These are phyloP conservation scores for Barnardius zonarius DNA, from an alignment of 2,113 vertebrate species.

Conservation along the genomic window DNA sequence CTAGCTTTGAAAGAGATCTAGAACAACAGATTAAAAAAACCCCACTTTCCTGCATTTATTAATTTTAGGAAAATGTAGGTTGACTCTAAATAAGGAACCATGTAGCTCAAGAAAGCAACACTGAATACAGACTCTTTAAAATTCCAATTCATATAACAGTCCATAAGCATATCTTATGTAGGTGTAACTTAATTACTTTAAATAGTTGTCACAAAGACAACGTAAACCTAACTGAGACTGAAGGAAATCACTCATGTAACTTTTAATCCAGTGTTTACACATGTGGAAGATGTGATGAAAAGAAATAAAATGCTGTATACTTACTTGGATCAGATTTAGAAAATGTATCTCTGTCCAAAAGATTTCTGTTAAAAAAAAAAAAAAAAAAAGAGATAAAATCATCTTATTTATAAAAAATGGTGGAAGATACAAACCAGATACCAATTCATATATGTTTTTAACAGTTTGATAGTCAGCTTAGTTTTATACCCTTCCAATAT, in stretches of 20 bases:
- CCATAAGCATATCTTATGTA: not conserved
- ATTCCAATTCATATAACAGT: not conserved
- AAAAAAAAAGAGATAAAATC: not conserved
- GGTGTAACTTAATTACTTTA: not conserved
- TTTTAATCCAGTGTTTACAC: not conserved
- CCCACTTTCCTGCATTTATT: not conserved
- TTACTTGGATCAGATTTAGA: constrained; percentile 96
- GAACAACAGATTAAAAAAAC: not conserved
- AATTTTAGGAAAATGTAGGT: not conserved
- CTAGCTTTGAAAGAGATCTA: not conserved
- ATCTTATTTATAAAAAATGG: not conserved
- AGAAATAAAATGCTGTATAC: constrained; percentile 64
- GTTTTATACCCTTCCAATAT: not conserved
- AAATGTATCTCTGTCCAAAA: constrained; percentile 95
- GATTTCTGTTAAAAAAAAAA: constrained; percentile 71
- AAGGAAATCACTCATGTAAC: not conserved
- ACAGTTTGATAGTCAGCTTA: not conserved
- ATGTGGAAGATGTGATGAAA: not conserved
- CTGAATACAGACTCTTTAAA: not conserved
- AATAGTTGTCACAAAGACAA: not conserved
- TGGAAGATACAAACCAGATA: not conserved
- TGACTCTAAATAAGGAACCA: not conserved
- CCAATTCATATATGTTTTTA: not conserved
- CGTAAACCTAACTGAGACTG: not conserved
- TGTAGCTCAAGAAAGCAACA: not conserved